Percentiles rank a stretch among this genome's conserved stretches.
phyloP scores from a whole-genome alignment of 1,140 invertebrate genomes.

The Pollicipes pollicipes region DNA sequence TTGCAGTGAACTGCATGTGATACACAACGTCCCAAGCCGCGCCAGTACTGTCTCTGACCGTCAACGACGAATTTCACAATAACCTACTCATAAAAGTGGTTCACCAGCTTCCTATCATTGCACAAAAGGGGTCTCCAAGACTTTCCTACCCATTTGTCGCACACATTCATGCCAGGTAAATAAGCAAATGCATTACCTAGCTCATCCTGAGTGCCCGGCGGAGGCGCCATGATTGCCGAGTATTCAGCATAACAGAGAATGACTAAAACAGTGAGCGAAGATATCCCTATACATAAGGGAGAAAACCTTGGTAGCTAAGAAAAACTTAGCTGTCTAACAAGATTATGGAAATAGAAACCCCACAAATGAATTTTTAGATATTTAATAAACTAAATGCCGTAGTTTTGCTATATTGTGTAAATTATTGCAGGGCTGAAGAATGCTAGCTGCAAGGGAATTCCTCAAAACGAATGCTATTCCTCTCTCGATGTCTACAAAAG shows the following conservation, averaged over 20 bases:
- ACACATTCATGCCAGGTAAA: not conserved
- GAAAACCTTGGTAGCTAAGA: not conserved
- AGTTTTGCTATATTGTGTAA: not conserved
- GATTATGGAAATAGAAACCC: not conserved
- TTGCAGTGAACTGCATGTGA: too few relatives aligned
- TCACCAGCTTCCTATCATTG: not conserved
- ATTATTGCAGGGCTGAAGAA: too few relatives aligned
- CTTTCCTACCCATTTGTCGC: not conserved
- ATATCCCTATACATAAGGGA: not conserved
- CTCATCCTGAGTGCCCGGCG: not conserved
- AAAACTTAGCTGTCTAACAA: not conserved
- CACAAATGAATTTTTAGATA: not conserved
- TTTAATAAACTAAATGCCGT: not conserved
- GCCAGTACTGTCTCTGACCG: not conserved
- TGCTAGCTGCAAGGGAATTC: too few relatives aligned
- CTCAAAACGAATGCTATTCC: too few relatives aligned
- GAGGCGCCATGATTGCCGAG: not conserved
- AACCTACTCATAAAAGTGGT: not conserved
- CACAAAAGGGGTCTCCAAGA: not conserved
- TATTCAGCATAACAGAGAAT: too few relatives aligned
- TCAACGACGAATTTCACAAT: not conserved
- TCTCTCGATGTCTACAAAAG: too few relatives aligned
- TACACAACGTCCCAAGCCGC: too few relatives aligned
- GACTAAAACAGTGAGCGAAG: not conserved
- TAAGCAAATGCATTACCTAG: not conserved